Conservation (phyloP, 2,888 invertebrate species). For the Junonia oenone region DNA sequence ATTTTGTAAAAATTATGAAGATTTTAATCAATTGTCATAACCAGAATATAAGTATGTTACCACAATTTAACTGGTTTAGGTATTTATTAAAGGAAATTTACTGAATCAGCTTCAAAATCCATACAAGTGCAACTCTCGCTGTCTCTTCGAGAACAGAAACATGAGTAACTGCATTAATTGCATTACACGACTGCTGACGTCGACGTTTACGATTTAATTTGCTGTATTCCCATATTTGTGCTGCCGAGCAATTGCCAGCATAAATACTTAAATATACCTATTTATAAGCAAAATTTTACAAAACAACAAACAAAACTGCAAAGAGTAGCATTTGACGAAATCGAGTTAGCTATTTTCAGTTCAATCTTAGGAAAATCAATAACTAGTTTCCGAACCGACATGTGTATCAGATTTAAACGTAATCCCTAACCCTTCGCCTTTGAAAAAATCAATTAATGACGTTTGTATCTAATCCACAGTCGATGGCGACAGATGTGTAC, state of each 20-base stretch:
- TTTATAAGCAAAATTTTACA: neutral
- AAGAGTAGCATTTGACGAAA: too few species aligned
- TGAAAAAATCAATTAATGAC: constrained; percentile 69
- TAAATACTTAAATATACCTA: neutral
- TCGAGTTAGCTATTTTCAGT: neutral
- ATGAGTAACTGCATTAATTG: constrained; percentile 54
- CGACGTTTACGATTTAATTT: constrained; percentile 20
- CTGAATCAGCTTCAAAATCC: constrained; percentile 41
- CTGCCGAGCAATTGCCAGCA: neutral
- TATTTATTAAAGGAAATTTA: constrained; percentile 11
- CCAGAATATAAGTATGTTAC: too few species aligned
- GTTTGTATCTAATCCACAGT: constrained; percentile 65
- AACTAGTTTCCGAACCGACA: constrained; percentile 33
- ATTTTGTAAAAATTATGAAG: too few species aligned
- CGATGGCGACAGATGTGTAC: constrained; percentile 71
- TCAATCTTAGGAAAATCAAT: constrained; percentile 3
- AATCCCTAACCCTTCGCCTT: constrained; percentile 59
- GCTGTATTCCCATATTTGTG: constrained; percentile 4
- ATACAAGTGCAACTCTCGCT: constrained; percentile 46
- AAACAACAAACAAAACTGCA: neutral
- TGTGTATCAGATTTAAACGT: constrained; percentile 46
- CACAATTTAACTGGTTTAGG: too few species aligned
- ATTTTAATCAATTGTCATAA: too few species aligned
- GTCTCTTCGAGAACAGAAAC: constrained; percentile 45
- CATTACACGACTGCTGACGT: constrained; percentile 51